A percentile compares a stretch with the other conserved stretches of the same genome.
Conservation (phyloP, 1,140 invertebrate genomes). For the Ceratosolen solmsi region DNA sequence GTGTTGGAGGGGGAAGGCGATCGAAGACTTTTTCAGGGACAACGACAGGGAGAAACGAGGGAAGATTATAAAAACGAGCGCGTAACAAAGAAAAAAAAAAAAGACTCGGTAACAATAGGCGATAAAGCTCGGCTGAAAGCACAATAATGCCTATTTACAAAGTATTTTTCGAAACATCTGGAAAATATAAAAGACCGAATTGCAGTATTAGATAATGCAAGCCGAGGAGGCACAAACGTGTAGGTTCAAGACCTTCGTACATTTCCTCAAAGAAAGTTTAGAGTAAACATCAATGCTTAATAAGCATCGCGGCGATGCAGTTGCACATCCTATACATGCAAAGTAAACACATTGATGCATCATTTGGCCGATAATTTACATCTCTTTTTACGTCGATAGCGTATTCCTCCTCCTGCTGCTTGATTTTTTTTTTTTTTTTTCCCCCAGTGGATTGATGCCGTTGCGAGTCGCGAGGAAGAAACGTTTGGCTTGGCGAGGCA, state of each 20-base stretch:
- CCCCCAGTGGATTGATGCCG: not conserved
- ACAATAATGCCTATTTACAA: not conserved
- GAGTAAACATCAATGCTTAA: conserved; percentile 54
- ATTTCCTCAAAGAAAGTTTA: conserved; percentile 58
- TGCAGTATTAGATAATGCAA: conserved; percentile 17
- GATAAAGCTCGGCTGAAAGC: not conserved
- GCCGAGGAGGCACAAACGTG: not conserved
- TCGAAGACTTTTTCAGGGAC: too few relatives aligned
- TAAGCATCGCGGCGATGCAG: conserved; percentile 39
- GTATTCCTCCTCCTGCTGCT: not conserved
- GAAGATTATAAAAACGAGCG: too few relatives aligned
- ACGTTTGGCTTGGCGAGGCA: too few relatives aligned
- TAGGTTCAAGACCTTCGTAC: conserved; percentile 57
- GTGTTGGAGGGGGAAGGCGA: too few relatives aligned
- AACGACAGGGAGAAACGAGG: too few relatives aligned
- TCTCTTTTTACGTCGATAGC: conserved; percentile 21
- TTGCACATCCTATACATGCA: conserved; percentile 18
- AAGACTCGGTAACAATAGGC: too few relatives aligned
- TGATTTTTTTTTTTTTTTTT: not conserved
- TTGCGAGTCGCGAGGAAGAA: not conserved
- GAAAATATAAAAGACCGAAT: conserved; percentile 26
- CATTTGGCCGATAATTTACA: conserved; percentile 36
- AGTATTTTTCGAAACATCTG: conserved; percentile 13
- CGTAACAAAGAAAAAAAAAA: too few relatives aligned
- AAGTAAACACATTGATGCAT: conserved; percentile 41